phyloP scores from a whole-genome alignment of 2,113 vertebrate species.

The Chunga burmeisteri region DNA sequence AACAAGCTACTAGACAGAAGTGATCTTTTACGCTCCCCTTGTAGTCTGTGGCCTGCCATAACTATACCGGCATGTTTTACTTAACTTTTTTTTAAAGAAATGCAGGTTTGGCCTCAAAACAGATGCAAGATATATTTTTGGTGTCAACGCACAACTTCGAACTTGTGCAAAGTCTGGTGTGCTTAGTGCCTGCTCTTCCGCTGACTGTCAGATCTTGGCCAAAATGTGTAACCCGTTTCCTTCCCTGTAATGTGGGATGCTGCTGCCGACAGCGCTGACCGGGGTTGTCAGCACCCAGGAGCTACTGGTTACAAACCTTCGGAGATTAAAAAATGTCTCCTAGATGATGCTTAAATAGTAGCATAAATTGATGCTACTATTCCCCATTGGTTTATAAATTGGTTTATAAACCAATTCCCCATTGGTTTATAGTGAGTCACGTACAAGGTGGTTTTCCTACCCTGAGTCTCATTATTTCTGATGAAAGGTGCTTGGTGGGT shows the following conservation, averaged over 20 bases:
- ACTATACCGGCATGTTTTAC: background rate
- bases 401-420: no score
- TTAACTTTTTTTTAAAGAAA: background rate
- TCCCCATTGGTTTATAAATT: background rate
- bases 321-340: rapidly evolving
- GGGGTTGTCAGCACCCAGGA: background rate
- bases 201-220: background rate
- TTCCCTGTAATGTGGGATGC: rapidly evolving
- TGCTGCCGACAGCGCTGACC: rapidly evolving
- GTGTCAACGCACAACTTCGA: background rate
- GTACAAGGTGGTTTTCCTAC: background rate
- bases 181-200: background rate
- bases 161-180: background rate
- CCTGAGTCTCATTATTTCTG: background rate
- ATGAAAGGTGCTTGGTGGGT: background rate
- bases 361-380: background rate
- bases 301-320: background rate
- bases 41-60: background rate
- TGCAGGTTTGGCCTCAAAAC: rapidly evolving
- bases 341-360: background rate
- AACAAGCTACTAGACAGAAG: background rate
- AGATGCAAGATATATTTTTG: rapidly evolving
- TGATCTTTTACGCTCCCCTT: background rate
- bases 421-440: background rate
- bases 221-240: background rate